Evolutionary conservation across 2,113 vertebrate species (phyloP).

Genomic region (Scalopus aquaticus): DNA sequence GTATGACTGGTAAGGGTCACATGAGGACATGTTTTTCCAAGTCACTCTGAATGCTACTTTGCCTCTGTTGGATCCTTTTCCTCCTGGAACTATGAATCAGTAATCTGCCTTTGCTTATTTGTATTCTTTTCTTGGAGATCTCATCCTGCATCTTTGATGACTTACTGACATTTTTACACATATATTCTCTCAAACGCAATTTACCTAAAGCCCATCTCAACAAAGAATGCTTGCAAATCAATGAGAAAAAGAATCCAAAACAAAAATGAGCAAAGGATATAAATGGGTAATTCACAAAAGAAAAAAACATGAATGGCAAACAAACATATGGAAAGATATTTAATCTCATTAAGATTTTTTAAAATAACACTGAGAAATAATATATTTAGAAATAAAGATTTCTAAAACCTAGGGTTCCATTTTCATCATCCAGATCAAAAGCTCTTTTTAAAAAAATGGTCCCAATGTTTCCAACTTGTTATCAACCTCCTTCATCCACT

Average conservation of each 20-base stretch:
- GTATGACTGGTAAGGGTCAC: not conserved
- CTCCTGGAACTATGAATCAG: not conserved
- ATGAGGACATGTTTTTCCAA: conserved; percentile 51
- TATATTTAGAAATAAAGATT: conserved; percentile 11
- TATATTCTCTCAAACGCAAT: not conserved
- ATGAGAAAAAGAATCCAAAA: not conserved
- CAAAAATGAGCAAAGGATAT: not conserved
- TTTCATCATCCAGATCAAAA: not conserved
- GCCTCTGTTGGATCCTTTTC: not conserved
- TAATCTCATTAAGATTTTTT: not conserved
- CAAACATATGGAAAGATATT: conserved; percentile 1
- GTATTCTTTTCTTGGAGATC: not conserved
- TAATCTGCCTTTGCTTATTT: conserved; percentile 30
- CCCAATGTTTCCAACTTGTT: not conserved
- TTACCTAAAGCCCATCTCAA: not conserved
- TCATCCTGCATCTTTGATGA: not conserved
- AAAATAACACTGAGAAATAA: not conserved
- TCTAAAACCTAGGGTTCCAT: not conserved
- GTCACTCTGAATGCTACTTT: conserved; percentile 16
- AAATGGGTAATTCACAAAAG: not conserved
- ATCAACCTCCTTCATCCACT: not conserved
- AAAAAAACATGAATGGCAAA: not conserved
- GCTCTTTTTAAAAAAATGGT: not conserved
- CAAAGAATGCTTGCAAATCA: conserved; percentile 40
- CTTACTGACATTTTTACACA: conserved; percentile 31